Percentiles rank a stretch among this genome's conserved stretches.
phyloP scores from a whole-genome alignment of 2,113 vertebrate genomes.

The Haemorhous mexicanus region DNA sequence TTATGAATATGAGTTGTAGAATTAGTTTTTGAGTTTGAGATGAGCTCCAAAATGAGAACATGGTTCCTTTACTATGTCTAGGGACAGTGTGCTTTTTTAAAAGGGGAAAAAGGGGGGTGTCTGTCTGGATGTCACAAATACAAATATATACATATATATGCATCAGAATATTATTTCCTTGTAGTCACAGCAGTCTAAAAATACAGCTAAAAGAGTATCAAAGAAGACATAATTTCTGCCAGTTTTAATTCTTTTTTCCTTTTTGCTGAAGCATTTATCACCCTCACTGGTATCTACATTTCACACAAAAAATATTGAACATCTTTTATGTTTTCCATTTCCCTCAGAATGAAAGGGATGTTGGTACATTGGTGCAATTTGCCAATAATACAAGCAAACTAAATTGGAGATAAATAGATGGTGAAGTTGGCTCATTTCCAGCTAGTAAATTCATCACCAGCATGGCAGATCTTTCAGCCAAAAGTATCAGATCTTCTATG shows the following conservation, averaged over 20 bases:
- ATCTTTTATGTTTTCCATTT: conserved; percentile 63
- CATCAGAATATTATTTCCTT: background rate
- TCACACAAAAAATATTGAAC: conserved; percentile 54
- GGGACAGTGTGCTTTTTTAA: background rate
- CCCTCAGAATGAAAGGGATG: conserved; percentile 41
- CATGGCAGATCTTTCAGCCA: conserved; percentile 19
- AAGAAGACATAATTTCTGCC: conserved; percentile 4
- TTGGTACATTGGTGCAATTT: conserved; percentile 2
- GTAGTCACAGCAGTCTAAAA: conserved; percentile 34
- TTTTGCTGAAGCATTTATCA: conserved; percentile 47
- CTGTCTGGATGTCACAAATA: background rate
- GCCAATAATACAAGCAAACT: conserved; percentile 51
- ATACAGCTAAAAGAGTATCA: conserved; percentile 10
- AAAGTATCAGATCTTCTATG: background rate
- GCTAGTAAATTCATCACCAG: background rate
- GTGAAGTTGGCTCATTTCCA: conserved; percentile 36
- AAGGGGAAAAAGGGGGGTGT: background rate
- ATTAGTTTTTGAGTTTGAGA: conserved; percentile 44
- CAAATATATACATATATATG: too few species aligned
- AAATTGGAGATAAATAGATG: conserved; percentile 56
- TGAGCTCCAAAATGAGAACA: conserved; percentile 8
- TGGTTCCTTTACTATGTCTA: background rate
- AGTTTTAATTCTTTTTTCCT: conserved; percentile 25
- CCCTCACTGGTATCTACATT: conserved; percentile 47
- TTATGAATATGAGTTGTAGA: conserved; percentile 16